Conservation (phyloP, 2,113 vertebrate genomes). For the Strigops habroptila region DNA sequence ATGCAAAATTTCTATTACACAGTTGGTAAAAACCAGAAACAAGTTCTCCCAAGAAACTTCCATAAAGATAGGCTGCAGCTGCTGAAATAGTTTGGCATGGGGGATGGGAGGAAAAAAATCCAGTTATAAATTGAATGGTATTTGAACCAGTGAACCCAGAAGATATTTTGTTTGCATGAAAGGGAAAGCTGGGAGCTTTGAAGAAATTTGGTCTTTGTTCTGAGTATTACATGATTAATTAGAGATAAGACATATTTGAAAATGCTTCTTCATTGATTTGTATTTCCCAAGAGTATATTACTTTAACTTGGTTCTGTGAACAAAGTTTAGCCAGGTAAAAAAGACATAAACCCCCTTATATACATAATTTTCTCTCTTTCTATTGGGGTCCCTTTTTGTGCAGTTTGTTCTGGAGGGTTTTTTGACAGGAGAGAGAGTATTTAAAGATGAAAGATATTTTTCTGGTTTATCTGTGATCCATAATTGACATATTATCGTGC, state of each 20-base stretch:
- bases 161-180: background rate
- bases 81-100: background rate
- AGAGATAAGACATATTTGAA: background rate
- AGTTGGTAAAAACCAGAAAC: background rate
- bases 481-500: background rate
- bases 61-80: background rate
- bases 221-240: constrained; percentile 14
- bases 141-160: background rate
- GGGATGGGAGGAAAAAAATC: background rate
- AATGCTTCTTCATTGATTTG: background rate
- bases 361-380: background rate
- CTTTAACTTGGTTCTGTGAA: background rate
- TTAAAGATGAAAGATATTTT: background rate
- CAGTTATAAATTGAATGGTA: background rate
- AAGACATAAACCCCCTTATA: background rate
- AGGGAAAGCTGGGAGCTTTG: background rate
- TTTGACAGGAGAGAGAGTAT: background rate
- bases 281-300: background rate
- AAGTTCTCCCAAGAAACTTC: background rate
- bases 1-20: background rate
- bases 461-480: background rate
- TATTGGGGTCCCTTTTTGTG: background rate
- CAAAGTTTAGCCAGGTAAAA: background rate
- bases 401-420: background rate
- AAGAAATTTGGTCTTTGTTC: constrained; percentile 8